Percentiles rank a stretch among this genome's conserved stretches.
These are phyloP conservation scores for Eudorcas thomsonii DNA, from an alignment of 2,113 vertebrate species.

Conservation along the genomic window DNA sequence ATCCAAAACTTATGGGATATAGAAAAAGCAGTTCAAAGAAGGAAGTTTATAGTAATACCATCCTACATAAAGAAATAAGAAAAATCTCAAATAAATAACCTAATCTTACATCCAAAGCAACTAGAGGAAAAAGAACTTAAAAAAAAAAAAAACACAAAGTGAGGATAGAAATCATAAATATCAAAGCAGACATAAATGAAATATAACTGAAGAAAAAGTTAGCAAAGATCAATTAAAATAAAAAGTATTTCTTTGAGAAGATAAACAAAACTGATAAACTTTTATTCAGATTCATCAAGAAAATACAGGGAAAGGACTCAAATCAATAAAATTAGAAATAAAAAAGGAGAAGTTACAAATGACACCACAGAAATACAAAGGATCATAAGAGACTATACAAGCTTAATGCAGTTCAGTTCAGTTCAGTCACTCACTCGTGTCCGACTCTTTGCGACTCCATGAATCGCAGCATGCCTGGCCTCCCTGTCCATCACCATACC, in stretches of 20 bases:
- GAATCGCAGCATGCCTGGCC: too few relatives aligned
- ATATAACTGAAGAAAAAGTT: not conserved
- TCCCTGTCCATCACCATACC: too few relatives aligned
- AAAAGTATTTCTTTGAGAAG: not conserved
- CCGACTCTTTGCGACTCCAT: too few relatives aligned
- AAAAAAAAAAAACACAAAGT: not conserved
- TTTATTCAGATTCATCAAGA: not conserved
- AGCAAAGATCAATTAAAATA: not conserved
- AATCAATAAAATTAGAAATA: not conserved
- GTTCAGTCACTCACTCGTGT: too few relatives aligned
- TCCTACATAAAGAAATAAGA: not conserved
- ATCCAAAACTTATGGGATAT: not conserved
- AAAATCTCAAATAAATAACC: not conserved
- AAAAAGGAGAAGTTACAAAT: not conserved
- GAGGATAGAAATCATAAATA: not conserved
- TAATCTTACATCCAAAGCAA: not conserved
- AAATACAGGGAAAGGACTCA: not conserved
- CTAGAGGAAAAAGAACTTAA: not conserved
- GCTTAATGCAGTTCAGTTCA: not conserved
- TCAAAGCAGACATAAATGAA: not conserved
- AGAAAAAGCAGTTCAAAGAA: not conserved
- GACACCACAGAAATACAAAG: not conserved
- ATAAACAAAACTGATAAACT: not conserved
- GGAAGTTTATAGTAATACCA: not conserved
- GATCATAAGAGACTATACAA: not conserved